Evolutionary conservation across 2,113 vertebrate genomes (phyloP).

Genomic region (Coptodon rendalli): DNA sequence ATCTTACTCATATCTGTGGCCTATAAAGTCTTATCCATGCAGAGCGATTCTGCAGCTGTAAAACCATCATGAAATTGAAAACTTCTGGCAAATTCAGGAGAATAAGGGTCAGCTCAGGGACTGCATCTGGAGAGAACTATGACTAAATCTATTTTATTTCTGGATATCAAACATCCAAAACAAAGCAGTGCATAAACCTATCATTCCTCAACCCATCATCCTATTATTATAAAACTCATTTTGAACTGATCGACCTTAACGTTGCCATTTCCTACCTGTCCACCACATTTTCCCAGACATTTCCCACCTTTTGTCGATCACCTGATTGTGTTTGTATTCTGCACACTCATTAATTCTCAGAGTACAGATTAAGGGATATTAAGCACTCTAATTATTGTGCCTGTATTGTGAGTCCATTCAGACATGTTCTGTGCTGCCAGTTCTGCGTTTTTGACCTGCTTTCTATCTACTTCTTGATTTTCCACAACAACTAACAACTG

Average conservation of each 20-base stretch:
- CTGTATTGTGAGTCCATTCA: neutral
- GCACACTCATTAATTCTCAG: neutral
- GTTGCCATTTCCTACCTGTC: neutral
- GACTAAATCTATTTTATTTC: neutral
- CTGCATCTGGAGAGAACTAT: neutral
- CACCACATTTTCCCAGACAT: neutral
- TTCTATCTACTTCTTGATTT: neutral
- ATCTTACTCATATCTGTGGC: slow-evolving; percentile 26
- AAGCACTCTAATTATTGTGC: neutral
- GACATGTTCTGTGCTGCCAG: neutral
- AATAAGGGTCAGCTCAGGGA: neutral
- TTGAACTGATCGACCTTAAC: neutral
- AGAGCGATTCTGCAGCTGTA: neutral
- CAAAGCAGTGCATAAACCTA: neutral
- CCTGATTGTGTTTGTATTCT: neutral
- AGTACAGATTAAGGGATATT: neutral
- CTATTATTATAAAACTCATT: neutral
- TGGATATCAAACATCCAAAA: neutral
- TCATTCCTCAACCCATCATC: neutral
- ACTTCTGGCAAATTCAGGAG: neutral
- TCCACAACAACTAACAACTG: neutral
- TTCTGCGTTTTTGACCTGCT: neutral
- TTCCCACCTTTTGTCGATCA: neutral
- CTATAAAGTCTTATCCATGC: slow-evolving; percentile 6
- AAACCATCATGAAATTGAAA: slow-evolving; percentile 1